phyloP scores from a whole-genome alignment of 2,797 vertebrate species.

The Lagocephalus sceleratus region DNA sequence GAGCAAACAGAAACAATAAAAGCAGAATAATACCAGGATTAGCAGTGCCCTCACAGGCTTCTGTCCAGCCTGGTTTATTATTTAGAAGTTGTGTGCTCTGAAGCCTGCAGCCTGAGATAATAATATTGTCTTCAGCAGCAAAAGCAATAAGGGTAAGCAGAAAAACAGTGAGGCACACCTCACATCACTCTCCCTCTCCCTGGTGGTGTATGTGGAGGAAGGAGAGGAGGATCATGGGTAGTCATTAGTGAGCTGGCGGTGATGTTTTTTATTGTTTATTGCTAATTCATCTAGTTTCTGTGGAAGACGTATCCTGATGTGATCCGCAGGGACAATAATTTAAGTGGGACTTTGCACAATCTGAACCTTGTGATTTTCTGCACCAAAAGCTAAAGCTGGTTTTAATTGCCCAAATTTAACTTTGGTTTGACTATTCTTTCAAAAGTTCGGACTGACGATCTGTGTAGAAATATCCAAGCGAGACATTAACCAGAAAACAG shows the following conservation, averaged over 20 bases:
- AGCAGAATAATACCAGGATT: slow-evolving; percentile 80
- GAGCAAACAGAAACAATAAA: slow-evolving; percentile 82
- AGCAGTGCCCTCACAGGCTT: slow-evolving; percentile 72
- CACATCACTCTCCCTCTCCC: slow-evolving; percentile 58
- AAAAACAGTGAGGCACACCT: slow-evolving; percentile 70
- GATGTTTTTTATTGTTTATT: slow-evolving; percentile 66
- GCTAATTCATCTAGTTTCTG: slow-evolving; percentile 66
- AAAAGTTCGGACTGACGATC: slow-evolving; percentile 14
- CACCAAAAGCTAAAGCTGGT: slow-evolving; percentile 6
- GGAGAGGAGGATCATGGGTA: slow-evolving; percentile 68
- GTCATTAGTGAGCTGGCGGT: slow-evolving; percentile 72
- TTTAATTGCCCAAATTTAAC: slow-evolving; percentile 7
- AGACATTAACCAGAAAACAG: slow-evolving; percentile 1
- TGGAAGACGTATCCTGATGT: slow-evolving; percentile 45
- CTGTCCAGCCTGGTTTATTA: slow-evolving; percentile 79
- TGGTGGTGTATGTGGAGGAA: slow-evolving; percentile 59
- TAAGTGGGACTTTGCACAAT: slow-evolving; percentile 36
- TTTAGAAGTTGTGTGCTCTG: slow-evolving; percentile 76
- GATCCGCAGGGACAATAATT: slow-evolving; percentile 38
- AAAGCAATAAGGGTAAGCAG: slow-evolving; percentile 76
- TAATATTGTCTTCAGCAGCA: slow-evolving; percentile 76
- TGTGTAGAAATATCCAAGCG: slow-evolving; percentile 15
- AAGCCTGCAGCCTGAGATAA: slow-evolving; percentile 79
- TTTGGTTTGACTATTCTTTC: slow-evolving; percentile 11
- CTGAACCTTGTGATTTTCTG: slow-evolving; percentile 23